These are phyloP conservation scores for Pristionchus pacificus DNA, from an alignment of 1,140 invertebrate species.

Conservation along the genomic window DNA sequence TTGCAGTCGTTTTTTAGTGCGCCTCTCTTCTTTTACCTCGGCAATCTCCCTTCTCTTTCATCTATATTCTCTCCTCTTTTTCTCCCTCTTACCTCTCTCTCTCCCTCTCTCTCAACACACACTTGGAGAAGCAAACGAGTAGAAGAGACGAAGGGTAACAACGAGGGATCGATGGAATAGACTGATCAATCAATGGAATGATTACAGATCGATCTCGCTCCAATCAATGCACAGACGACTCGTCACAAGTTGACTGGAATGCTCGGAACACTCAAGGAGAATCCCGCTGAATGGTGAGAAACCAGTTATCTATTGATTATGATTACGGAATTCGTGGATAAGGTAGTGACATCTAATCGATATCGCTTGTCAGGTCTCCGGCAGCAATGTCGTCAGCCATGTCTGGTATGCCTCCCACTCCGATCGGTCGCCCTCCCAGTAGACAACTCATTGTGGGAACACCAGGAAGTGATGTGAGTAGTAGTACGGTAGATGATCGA, in stretches of 20 bases:
- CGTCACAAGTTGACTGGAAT: neutral
- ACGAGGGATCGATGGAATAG: neutral
- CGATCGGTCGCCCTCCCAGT: slow-evolving; percentile 44
- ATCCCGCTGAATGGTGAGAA: neutral
- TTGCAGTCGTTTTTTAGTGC: too few species aligned
- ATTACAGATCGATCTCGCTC: neutral
- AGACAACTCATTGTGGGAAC: slow-evolving; percentile 57
- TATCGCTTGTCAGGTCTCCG: neutral
- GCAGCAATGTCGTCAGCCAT: neutral
- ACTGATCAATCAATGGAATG: neutral
- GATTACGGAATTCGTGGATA: slow-evolving; percentile 3
- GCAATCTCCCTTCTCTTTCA: neutral
- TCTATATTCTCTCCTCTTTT: slow-evolving; percentile 20
- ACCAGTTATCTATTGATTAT: neutral
- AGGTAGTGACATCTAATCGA: neutral
- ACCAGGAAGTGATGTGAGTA: neutral
- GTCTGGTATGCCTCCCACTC: slow-evolving; percentile 37
- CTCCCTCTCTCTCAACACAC: neutral
- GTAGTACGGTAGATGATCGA: too few species aligned
- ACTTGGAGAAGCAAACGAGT: neutral
- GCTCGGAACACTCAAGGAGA: neutral
- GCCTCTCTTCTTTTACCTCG: neutral
- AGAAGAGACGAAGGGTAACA: neutral
- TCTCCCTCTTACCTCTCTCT: neutral
- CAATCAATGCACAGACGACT: neutral